Evolutionary conservation across 2,888 invertebrate species (phyloP).

Genomic region (Dione vanillae): DNA sequence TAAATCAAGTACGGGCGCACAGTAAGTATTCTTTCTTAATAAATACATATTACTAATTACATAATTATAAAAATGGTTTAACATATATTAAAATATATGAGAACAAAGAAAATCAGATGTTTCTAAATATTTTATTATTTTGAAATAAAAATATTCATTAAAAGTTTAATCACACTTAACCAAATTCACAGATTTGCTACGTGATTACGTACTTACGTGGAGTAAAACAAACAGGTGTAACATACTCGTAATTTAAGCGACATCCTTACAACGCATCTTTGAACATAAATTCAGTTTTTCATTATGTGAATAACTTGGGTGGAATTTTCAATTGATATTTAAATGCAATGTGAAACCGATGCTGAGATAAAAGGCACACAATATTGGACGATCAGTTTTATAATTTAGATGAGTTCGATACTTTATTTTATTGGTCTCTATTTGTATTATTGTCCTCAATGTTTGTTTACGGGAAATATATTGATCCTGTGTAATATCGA

Average conservation of each 20-base stretch:
- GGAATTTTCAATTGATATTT: slow-evolving; percentile 45
- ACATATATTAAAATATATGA: no score
- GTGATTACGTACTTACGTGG: slow-evolving; percentile 6
- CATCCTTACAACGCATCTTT: slow-evolving; percentile 26
- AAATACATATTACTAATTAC: no score
- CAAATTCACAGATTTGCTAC: no score
- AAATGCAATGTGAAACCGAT: slow-evolving; percentile 35
- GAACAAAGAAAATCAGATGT: no score
- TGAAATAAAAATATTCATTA: no score
- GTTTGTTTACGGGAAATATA: slow-evolving; percentile 5
- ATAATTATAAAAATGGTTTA: no score
- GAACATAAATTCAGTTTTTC: slow-evolving; percentile 42
- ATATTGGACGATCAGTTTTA: slow-evolving; percentile 28
- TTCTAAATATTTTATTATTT: no score
- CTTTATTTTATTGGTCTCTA: slow-evolving; percentile 11
- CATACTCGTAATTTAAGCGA: slow-evolving; percentile 38
- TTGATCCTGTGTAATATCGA: neutral
- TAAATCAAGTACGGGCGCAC: no score
- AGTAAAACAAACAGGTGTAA: slow-evolving; percentile 36
- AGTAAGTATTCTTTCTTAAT: no score
- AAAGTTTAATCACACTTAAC: no score
- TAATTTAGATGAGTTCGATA: slow-evolving; percentile 21
- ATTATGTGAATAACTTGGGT: slow-evolving; percentile 40
- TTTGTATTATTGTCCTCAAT: slow-evolving; percentile 9
- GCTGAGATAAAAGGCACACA: slow-evolving; percentile 34